Evolutionary conservation across 2,113 vertebrate genomes (phyloP).

Genomic region (Oncorhynchus gorbuscha): DNA sequence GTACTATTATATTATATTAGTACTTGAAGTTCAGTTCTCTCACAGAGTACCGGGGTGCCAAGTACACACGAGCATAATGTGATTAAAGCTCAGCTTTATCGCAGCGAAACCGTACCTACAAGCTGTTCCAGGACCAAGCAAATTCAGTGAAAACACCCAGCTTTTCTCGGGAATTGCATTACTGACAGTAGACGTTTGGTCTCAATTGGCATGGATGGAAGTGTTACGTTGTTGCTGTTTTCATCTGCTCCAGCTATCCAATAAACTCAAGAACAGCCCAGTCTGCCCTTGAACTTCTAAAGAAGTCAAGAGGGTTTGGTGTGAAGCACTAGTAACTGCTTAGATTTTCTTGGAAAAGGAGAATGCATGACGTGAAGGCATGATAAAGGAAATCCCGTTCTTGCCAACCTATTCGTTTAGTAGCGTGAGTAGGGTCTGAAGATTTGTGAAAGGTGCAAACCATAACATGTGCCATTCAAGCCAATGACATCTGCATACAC

Average conservation of each 20-base stretch:
- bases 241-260: slow-evolving; percentile 13
- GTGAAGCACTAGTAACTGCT: not conserved
- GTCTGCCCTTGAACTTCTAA: slow-evolving; percentile 19
- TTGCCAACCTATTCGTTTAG: not conserved
- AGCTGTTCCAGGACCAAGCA: slow-evolving; percentile 10
- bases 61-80: slow-evolving; percentile 12
- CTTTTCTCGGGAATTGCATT: slow-evolving; percentile 20
- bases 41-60: not conserved
- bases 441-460: not conserved
- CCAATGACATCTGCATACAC: too few relatives aligned
- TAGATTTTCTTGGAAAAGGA: not conserved
- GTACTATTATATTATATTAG: too few relatives aligned
- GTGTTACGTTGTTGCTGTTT: slow-evolving; percentile 12
- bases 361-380: not conserved
- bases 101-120: slow-evolving; percentile 6
- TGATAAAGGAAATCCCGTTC: not conserved
- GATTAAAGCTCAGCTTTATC: slow-evolving; percentile 30
- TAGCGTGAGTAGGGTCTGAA: too few relatives aligned
- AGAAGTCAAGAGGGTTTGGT: not conserved
- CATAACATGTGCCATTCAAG: not conserved
- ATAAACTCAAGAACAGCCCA: not conserved
- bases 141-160: slow-evolving; percentile 6
- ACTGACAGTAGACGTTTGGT: not conserved
- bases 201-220: slow-evolving; percentile 1
- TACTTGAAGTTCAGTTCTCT: slow-evolving; percentile 11